A percentile compares a stretch with the other conserved stretches of the same genome.
Evolutionary conservation across 2,113 vertebrate genomes (phyloP).

Genomic region (Isichthys henryi): DNA sequence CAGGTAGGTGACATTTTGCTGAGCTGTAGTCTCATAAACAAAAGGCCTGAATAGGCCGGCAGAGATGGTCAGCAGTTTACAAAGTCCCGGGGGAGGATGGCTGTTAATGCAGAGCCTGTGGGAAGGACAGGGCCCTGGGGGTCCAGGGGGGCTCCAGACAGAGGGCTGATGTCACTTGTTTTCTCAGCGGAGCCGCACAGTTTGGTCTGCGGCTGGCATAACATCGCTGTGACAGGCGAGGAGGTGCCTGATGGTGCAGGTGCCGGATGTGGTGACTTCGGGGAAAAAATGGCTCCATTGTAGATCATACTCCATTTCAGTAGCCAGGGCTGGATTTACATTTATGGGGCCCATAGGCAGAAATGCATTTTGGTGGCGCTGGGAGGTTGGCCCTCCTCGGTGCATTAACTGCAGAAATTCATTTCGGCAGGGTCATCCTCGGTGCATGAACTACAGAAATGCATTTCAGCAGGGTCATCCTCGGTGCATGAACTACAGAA

Average conservation of each 20-base stretch:
- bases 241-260: background rate
- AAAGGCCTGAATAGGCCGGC: constrained; percentile 11
- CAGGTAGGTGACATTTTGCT: background rate
- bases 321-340: background rate
- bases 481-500: too few species aligned
- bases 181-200: background rate
- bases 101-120: background rate
- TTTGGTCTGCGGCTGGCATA: background rate
- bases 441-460: background rate
- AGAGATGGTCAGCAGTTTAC: constrained; percentile 32
- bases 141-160: background rate
- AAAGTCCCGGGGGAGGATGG: constrained; percentile 25
- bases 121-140: background rate
- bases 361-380: background rate
- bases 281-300: background rate
- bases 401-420: background rate
- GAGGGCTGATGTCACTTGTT: constrained; percentile 19
- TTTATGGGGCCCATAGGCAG: background rate
- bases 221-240: background rate
- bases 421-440: background rate
- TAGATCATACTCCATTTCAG: background rate
- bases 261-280: background rate
- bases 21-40: background rate
- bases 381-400: background rate
- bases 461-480: background rate